A percentile compares a stretch with the other conserved stretches of the same genome.
phyloP scores from a whole-genome alignment of 2,888 invertebrate species.

The Miltochrista miniata region DNA sequence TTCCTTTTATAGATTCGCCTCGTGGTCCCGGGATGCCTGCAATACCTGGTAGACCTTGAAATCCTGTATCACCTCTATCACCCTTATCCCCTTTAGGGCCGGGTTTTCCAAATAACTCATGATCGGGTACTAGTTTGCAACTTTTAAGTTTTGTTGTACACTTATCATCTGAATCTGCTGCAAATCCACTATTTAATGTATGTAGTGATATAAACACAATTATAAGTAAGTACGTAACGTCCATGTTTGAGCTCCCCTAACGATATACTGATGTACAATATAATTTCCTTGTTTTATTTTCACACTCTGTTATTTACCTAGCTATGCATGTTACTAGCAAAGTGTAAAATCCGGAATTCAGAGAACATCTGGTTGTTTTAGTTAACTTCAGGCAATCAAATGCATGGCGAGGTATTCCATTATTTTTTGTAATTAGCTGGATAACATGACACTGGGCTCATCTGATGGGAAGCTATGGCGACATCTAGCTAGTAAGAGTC shows the following conservation, averaged over 20 bases:
- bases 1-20: background rate
- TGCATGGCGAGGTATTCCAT: no score
- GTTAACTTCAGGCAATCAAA: no score
- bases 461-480: no score
- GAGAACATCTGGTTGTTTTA: no score
- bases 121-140: background rate
- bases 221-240: background rate
- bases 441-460: no score
- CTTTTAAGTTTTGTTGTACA: constrained; percentile 7
- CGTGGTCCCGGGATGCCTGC: background rate
- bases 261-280: background rate
- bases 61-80: background rate
- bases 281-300: background rate
- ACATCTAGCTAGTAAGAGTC: no score
- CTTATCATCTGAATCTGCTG: background rate
- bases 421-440: no score
- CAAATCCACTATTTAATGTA: background rate
- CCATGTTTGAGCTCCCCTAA: background rate
- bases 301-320: no score
- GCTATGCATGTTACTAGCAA: no score
- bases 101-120: background rate
- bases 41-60: background rate
- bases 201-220: background rate
- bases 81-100: constrained; percentile 4
- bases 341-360: no score